These are phyloP conservation scores for Camarhynchus parvulus DNA, from an alignment of 2,113 vertebrate genomes.

Conservation along the genomic window DNA sequence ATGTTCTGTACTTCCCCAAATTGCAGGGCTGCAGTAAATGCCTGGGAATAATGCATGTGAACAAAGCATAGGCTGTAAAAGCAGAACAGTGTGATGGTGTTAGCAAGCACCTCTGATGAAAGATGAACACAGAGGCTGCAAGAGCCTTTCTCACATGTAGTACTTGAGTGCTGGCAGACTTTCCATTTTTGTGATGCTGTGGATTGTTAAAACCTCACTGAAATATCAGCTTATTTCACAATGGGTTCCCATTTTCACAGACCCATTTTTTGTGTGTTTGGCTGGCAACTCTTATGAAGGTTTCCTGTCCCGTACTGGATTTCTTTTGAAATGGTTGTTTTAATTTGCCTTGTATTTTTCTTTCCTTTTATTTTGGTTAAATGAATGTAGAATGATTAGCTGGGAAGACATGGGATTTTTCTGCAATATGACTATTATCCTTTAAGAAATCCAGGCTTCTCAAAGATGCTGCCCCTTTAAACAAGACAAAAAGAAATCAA, in stretches of 20 bases:
- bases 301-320: neutral
- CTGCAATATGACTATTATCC: neutral
- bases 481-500: slow-evolving; percentile 63
- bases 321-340: slow-evolving; percentile 7
- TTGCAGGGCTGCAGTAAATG: slow-evolving; percentile 1
- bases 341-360: neutral
- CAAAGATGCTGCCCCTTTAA: slow-evolving; percentile 63
- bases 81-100: neutral
- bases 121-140: slow-evolving; percentile 9
- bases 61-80: neutral
- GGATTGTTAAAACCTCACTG: neutral
- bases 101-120: slow-evolving; percentile 32
- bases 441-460: slow-evolving; percentile 17
- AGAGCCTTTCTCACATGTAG: neutral
- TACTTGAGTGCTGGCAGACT: neutral
- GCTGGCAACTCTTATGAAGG: neutral
- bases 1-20: slow-evolving; percentile 16
- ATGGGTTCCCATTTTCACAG: neutral
- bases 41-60: neutral
- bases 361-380: neutral
- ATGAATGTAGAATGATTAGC: neutral
- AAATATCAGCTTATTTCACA: slow-evolving; percentile 18
- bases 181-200: neutral
- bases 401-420: neutral
- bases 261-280: neutral